Evolutionary conservation across 2,797 vertebrate genomes (phyloP), one percentile per base, ranked within the genome.

Genomic region (Calcarius lapponicus): DNA sequence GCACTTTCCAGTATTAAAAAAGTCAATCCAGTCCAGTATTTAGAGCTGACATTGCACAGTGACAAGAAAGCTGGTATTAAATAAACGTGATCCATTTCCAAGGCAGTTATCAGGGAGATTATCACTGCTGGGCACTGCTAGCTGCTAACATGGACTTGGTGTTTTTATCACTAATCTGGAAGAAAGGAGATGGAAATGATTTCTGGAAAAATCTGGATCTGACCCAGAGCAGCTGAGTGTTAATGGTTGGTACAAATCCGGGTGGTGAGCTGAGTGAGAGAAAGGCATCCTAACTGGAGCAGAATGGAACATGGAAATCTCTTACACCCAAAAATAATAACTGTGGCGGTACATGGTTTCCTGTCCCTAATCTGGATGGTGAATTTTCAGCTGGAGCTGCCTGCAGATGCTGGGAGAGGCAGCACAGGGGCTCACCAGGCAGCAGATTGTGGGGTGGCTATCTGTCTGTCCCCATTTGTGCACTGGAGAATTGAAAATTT

Each of bases 81-180:
- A 95, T 93, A 86, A 92, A 92, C 31, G 70, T 5, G 71, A 70
- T 93, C 75, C 64, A 51, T 94, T 92, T 91, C 85, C 76, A 94
- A 94, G 80, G 88, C 70, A 58, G 91, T 94, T 92, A 83, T 92
- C 70, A 20, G 85, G 87, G 70, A 90, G 90, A 94, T 94, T 83
- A 92, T 86, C 94, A 60, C 70, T 71, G 84, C 86, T 82, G 92
- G 92, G 71, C 91, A 62, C 58, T 83, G 93, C 83, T 69, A 7
- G 66, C 60, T 87, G 71, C 48, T 83, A 72, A 45, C 56, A 3
- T 58, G 64, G 48, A n/a, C 60, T 66, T 8, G 1, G 48, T 20
- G 20, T 83, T 91, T 95, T 91, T 80, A 84, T 86, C 83, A 4
- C 38, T 80, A 76, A 92, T 86, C 86, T 88, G 80, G 40, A 91